Conservation (phyloP, 2,113 vertebrate genomes). For the Eptesicus fuscus region DNA sequence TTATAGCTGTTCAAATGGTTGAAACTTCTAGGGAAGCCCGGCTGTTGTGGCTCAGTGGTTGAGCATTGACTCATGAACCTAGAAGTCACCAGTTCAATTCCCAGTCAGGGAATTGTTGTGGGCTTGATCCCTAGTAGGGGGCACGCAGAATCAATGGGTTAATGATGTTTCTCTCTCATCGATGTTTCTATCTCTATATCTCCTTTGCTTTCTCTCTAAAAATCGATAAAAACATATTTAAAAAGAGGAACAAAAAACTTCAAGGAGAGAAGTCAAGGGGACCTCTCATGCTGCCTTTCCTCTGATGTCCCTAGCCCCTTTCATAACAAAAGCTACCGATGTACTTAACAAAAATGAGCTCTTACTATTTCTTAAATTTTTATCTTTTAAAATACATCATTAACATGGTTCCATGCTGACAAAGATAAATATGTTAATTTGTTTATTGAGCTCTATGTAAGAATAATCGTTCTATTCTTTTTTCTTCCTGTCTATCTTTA, state of each 20-base stretch:
- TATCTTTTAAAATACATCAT: not conserved
- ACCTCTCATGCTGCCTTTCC: not conserved
- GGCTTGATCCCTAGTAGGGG: no score
- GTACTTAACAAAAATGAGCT: not conserved
- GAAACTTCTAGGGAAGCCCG: not conserved
- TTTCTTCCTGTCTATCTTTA: not conserved
- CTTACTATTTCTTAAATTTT: not conserved
- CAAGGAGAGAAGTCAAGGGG: not conserved
- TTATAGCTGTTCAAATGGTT: not conserved
- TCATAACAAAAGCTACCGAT: not conserved
- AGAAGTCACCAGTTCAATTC: no score
- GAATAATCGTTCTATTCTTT: not conserved
- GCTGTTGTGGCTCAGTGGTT: no score
- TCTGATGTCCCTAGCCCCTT: not conserved
- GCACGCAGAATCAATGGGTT: no score
- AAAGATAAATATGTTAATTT: conserved; percentile 9
- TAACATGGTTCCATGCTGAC: not conserved
- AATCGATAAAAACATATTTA: no score
- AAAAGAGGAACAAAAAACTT: not conserved
- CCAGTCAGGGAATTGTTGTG: no score
- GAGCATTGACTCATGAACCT: no score
- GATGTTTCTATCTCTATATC: no score
- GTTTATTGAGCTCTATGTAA: not conserved
- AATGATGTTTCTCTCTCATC: no score
- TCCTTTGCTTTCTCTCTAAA: no score